Percentiles rank a stretch among this genome's conserved stretches.
phyloP scores from a whole-genome alignment of 2,113 vertebrate species.

The Scartelaos histophorus region DNA sequence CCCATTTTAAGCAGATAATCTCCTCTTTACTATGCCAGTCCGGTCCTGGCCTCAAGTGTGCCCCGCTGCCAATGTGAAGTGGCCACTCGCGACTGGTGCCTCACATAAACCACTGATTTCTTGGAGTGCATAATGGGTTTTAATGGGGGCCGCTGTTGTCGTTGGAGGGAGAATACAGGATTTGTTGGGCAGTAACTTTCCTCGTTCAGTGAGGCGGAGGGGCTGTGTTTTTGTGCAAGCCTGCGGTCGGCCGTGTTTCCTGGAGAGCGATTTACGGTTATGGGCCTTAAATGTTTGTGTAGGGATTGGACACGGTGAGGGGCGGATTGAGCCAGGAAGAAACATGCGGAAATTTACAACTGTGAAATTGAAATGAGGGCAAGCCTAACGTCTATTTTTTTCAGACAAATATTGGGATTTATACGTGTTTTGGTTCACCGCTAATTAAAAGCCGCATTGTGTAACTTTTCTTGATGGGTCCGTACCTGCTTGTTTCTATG shows the following conservation, averaged over 20 bases:
- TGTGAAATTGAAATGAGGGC: neutral
- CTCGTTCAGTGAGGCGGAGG: conserved; percentile 58
- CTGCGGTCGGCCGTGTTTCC: conserved; percentile 65
- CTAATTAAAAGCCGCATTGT: too few relatives aligned
- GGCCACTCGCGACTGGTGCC: conserved; percentile 61
- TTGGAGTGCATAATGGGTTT: conserved; percentile 56
- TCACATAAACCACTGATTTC: conserved; percentile 37
- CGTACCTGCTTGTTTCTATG: too few relatives aligned
- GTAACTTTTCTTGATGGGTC: too few relatives aligned
- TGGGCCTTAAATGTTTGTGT: conserved; percentile 59
- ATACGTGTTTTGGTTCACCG: too few relatives aligned
- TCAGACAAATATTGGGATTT: too few relatives aligned
- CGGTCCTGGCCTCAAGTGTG: conserved; percentile 17
- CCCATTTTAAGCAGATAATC: neutral
- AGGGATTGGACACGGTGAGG: conserved; percentile 65
- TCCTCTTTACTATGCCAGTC: conserved; percentile 11
- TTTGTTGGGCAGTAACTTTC: conserved; percentile 73
- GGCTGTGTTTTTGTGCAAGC: conserved; percentile 67
- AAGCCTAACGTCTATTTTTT: too few relatives aligned
- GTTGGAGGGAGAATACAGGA: conserved; percentile 51
- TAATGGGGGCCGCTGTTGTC: conserved; percentile 65
- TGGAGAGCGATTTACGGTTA: conserved; percentile 67
- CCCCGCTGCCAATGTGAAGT: conserved; percentile 47
- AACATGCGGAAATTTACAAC: conserved; percentile 50
- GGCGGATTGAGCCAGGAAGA: conserved; percentile 33